These are phyloP conservation scores for Unio pictorum DNA, from an alignment of 2,888 invertebrate genomes.

Conservation along the genomic window DNA sequence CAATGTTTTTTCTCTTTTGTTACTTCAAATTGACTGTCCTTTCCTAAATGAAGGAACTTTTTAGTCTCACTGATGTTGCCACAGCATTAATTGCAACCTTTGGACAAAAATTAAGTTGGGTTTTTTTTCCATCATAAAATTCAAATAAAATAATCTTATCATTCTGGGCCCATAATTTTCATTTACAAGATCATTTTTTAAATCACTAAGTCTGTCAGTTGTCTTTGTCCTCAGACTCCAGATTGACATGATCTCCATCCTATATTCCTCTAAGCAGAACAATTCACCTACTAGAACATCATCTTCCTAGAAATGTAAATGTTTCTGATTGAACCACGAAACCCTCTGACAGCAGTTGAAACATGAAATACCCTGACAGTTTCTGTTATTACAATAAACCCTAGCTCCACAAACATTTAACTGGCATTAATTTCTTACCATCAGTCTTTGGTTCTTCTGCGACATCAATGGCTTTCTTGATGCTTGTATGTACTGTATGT, in stretches of 20 bases:
- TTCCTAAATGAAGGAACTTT: slow-evolving; percentile 6
- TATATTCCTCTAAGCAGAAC: slow-evolving; percentile 11
- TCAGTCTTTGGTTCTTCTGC: neutral
- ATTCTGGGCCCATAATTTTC: slow-evolving; percentile 19
- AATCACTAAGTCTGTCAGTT: slow-evolving; percentile 2
- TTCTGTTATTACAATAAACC: slow-evolving; percentile 9
- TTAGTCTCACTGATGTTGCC: slow-evolving; percentile 9
- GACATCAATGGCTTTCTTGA: slow-evolving; percentile 1
- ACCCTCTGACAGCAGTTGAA: too few species aligned
- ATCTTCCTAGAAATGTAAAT: slow-evolving; percentile 9
- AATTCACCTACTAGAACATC: slow-evolving; percentile 13
- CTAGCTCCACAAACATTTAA: slow-evolving; percentile 4
- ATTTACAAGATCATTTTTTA: slow-evolving; percentile 15
- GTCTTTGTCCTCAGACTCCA: neutral
- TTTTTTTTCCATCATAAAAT: slow-evolving; percentile 1
- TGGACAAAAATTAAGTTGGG: slow-evolving; percentile 4
- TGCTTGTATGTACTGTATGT: slow-evolving; percentile 4
- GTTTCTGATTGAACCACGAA: slow-evolving; percentile 12
- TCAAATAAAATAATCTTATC: slow-evolving; percentile 7
- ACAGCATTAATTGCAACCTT: slow-evolving; percentile 10
- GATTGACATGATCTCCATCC: neutral
- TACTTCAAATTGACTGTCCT: slow-evolving; percentile 12
- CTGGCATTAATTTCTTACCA: slow-evolving; percentile 1
- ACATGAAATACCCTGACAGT: slow-evolving; percentile 1
- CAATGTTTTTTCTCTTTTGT: slow-evolving; percentile 6